phyloP scores from a whole-genome alignment of 1,140 invertebrate genomes.

The Aphelenchoides avenae region DNA sequence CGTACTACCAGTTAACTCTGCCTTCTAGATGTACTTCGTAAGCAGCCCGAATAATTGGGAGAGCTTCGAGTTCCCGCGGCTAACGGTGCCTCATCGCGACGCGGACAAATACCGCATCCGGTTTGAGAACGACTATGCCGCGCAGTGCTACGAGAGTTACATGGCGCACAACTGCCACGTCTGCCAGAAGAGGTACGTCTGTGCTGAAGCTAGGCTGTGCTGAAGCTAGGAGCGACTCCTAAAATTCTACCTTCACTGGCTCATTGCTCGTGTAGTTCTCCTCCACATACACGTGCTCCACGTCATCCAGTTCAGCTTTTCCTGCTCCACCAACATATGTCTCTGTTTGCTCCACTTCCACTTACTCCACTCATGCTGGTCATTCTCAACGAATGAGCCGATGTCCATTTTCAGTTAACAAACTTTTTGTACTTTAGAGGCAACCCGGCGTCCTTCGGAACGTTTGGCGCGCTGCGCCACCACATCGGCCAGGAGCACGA shows the following conservation, averaged over 20 bases:
- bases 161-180: constrained; percentile 49
- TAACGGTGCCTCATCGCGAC: constrained; percentile 18
- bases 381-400: no score
- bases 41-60: constrained; percentile 3
- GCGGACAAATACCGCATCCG: constrained; percentile 25
- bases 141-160: constrained; percentile 44
- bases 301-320: no score
- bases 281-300: no score
- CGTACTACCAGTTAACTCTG: constrained; percentile 6
- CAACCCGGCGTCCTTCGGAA: constrained; percentile 14
- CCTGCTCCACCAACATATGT: no score
- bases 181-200: constrained; percentile 24
- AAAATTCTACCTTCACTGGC: no score
- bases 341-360: no score
- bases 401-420: neutral
- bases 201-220: no score
- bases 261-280: no score
- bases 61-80: constrained; percentile 7
- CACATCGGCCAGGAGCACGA: constrained; percentile 41
- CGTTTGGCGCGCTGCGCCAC: constrained; percentile 34
- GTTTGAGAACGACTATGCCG: constrained; percentile 39
- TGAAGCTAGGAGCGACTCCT: no score
- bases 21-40: constrained; percentile 37
- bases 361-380: no score
- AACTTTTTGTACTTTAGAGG: constrained; percentile 12